Evolutionary conservation across 2,113 vertebrate genomes (phyloP).

Genomic region (Chinchilla lanigera): DNA sequence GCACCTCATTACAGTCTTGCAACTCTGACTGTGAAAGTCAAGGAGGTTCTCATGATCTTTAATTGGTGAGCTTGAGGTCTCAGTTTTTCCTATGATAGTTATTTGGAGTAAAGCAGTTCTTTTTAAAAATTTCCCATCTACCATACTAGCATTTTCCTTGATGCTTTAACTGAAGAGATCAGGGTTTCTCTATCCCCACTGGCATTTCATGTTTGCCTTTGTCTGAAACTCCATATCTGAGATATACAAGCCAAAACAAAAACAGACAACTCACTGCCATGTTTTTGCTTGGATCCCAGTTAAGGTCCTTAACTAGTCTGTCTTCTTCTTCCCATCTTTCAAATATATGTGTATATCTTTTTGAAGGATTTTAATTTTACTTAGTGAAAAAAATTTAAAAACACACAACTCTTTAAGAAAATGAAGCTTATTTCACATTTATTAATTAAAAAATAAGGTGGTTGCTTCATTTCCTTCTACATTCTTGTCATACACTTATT

Average conservation of each 20-base stretch:
- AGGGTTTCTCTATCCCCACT: background rate
- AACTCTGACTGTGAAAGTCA: background rate
- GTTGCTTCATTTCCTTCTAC: background rate
- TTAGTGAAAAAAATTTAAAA: background rate
- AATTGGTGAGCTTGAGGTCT: background rate
- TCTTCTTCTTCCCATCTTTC: background rate
- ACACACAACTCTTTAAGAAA: background rate
- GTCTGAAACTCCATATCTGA: background rate
- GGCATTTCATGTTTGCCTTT: background rate
- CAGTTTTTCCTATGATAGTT: background rate
- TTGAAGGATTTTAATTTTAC: background rate
- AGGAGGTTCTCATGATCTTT: background rate
- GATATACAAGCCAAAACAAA: background rate
- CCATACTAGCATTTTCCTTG: background rate
- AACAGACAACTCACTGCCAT: too few species aligned
- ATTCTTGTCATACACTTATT: background rate
- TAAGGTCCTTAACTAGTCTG: background rate
- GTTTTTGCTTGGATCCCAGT: background rate
- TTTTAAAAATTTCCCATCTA: background rate
- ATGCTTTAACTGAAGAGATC: background rate
- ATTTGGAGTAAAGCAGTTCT: slow-evolving; percentile 3
- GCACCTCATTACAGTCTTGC: background rate
- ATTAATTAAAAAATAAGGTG: background rate
- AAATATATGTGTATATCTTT: background rate
- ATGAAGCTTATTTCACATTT: background rate